Conservation (phyloP, 2,113 vertebrate genomes). For the Phrynosoma blainvillii region DNA sequence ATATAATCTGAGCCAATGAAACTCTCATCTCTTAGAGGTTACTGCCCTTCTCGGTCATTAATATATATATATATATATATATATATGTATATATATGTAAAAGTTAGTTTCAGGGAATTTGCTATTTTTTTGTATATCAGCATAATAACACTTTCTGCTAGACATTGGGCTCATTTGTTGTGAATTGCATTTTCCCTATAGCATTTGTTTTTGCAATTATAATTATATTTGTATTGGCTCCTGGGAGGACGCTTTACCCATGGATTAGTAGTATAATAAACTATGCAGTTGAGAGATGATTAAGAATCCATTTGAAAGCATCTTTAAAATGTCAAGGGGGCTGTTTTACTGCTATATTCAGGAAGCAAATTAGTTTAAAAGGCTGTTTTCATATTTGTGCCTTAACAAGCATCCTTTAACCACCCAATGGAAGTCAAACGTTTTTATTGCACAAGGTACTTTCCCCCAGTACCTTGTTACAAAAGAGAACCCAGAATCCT, state of each 20-base stretch:
- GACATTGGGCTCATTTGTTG: not conserved
- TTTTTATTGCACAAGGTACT: too few relatives aligned
- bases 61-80: too few relatives aligned
- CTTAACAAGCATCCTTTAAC: not conserved
- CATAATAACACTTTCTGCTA: not conserved
- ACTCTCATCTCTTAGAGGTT: not conserved
- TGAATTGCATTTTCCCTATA: not conserved
- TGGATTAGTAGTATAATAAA: not conserved
- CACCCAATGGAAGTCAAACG: not conserved
- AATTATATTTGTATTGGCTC: not conserved
- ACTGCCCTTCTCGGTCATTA: not conserved
- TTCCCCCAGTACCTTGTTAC: too few relatives aligned
- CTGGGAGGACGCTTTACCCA: not conserved
- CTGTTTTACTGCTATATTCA: not conserved
- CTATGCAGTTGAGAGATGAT: not conserved
- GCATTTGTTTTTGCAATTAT: not conserved
- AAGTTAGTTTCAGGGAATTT: not conserved
- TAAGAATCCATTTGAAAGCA: constrained; percentile 4
- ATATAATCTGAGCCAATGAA: not conserved
- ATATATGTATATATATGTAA: too few relatives aligned
- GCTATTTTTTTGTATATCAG: not conserved
- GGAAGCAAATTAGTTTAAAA: constrained; percentile 13
- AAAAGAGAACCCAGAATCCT: too few relatives aligned
- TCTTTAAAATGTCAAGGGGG: not conserved
- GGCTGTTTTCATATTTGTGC: not conserved